Percentiles rank a stretch among this genome's conserved stretches.
These are phyloP conservation scores for Sylvilagus floridanus DNA, from an alignment of 2,797 vertebrate genomes.

Conservation along the genomic window DNA sequence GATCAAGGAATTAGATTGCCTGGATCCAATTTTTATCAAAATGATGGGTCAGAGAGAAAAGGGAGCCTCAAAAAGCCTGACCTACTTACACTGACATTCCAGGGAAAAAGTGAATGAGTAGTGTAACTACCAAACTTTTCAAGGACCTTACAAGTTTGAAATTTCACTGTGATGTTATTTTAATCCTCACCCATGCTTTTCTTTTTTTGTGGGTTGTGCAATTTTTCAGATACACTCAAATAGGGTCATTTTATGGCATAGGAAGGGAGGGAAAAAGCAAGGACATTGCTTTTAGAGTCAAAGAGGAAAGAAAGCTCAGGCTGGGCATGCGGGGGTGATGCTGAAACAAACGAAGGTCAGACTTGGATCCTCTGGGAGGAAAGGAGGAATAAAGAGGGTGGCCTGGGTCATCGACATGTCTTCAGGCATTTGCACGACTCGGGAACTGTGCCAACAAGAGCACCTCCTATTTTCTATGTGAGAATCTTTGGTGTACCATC, in stretches of 20 bases:
- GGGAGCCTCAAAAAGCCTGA: constrained; percentile 23
- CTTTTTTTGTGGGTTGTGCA: constrained; percentile 33
- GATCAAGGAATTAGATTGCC: background rate
- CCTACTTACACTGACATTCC: background rate
- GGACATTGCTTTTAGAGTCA: background rate
- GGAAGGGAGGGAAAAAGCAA: background rate
- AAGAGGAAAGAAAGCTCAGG: background rate
- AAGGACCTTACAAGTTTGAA: background rate
- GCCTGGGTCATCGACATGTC: background rate
- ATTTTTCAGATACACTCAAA: constrained; percentile 25
- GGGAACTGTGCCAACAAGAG: background rate
- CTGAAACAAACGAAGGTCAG: background rate
- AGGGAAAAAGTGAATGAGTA: background rate
- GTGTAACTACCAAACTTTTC: background rate
- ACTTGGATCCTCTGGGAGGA: background rate
- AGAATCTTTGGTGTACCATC: background rate
- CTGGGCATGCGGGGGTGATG: background rate
- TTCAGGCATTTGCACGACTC: background rate
- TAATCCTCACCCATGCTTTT: background rate
- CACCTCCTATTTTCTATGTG: background rate
- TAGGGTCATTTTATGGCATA: background rate
- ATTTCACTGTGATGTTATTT: constrained; percentile 20
- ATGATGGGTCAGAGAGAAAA: constrained; percentile 9
- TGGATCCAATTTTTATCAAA: constrained; percentile 27
- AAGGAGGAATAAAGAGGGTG: background rate